phyloP scores from a whole-genome alignment of 1,140 invertebrate genomes.

The Drosophila neocordata region DNA sequence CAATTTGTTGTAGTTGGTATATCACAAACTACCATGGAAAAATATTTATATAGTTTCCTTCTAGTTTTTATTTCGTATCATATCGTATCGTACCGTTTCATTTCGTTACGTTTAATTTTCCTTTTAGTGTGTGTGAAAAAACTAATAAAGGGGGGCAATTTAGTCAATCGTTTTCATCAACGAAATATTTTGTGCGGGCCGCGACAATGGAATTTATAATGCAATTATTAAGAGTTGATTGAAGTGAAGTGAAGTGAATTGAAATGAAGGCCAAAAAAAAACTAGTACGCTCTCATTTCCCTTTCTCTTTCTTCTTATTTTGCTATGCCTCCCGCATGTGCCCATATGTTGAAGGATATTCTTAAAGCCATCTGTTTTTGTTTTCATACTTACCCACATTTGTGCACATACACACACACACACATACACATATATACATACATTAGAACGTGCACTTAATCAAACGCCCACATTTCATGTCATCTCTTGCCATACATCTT shows the following conservation, averaged over 20 bases:
- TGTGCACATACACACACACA: slow-evolving; percentile 12
- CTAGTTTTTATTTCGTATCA: not conserved
- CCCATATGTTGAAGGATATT: slow-evolving; percentile 15
- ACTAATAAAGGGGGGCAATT: slow-evolving; percentile 78
- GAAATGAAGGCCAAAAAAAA: not conserved
- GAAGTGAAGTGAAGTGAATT: slow-evolving; percentile 36
- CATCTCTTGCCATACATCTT: slow-evolving; percentile 55
- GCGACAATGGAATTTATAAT: slow-evolving; percentile 68
- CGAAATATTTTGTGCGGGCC: slow-evolving; percentile 21
- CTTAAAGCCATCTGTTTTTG: slow-evolving; percentile 33
- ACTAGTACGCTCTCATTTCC: not conserved
- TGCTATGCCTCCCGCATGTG: slow-evolving; percentile 1
- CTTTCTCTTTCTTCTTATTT: not conserved
- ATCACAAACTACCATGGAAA: slow-evolving; percentile 31
- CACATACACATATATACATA: slow-evolving; percentile 21
- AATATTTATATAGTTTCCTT: slow-evolving; percentile 25
- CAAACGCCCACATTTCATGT: slow-evolving; percentile 31
- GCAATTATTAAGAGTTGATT: slow-evolving; percentile 66
- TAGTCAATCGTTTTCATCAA: slow-evolving; percentile 53
- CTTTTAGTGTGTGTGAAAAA: slow-evolving; percentile 78
- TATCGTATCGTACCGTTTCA: slow-evolving; percentile 1
- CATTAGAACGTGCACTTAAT: slow-evolving; percentile 52
- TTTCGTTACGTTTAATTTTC: slow-evolving; percentile 11
- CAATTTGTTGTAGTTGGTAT: slow-evolving; percentile 66
- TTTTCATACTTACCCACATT: not conserved